Conservation (phyloP, 2,113 vertebrate species). For the Tyrannus savana region DNA sequence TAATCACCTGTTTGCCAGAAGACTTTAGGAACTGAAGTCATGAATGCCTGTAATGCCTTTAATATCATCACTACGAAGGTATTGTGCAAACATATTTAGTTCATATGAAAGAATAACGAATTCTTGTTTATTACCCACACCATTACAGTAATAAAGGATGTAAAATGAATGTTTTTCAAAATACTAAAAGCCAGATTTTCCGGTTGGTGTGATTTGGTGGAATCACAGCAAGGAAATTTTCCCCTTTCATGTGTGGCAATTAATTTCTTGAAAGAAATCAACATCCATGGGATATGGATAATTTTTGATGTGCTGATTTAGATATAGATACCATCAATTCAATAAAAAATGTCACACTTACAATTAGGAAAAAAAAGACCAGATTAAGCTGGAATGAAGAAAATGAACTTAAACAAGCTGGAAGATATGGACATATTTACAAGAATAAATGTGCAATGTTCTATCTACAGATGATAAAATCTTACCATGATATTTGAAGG, state of each 20-base stretch:
- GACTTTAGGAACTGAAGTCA: neutral
- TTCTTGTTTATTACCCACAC: neutral
- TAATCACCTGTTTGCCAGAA: neutral
- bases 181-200: neutral
- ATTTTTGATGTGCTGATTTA: neutral
- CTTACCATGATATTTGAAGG: neutral
- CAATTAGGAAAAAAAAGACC: neutral
- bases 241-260: neutral
- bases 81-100: neutral
- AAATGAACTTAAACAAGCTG: neutral
- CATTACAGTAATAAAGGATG: neutral
- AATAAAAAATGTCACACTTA: neutral
- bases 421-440: neutral
- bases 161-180: neutral
- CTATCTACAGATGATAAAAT: neutral
- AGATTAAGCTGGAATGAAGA: neutral
- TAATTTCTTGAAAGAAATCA: neutral
- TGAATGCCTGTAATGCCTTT: neutral
- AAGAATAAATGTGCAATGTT: neutral
- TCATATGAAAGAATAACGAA: neutral
- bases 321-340: neutral
- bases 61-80: neutral
- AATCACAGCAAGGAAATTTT: neutral
- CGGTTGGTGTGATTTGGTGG: neutral
- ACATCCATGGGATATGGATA: neutral